A percentile compares a stretch with the other conserved stretches of the same genome.
These are phyloP conservation scores for Takifugu ocellatus DNA, from an alignment of 2,797 vertebrate genomes.

Conservation along the genomic window DNA sequence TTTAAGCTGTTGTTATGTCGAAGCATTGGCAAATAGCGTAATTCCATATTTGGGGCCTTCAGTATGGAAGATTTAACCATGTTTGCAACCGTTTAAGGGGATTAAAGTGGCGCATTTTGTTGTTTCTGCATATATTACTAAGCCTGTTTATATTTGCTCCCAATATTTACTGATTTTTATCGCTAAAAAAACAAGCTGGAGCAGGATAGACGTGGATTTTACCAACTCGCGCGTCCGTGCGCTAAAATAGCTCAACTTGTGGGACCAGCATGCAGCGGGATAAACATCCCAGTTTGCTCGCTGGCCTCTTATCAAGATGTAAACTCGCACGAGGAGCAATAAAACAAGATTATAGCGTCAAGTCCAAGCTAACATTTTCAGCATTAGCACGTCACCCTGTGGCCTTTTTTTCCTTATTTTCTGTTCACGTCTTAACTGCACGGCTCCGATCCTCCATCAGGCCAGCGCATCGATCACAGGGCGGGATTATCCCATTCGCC, in stretches of 20 bases:
- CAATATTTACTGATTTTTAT: no score
- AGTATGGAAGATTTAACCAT: no score
- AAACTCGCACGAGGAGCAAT: no score
- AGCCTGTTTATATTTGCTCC: no score
- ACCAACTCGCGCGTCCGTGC: slow-evolving; percentile 3
- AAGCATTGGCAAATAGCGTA: no score
- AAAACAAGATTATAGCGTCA: no score
- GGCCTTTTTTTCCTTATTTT: slow-evolving; percentile 24
- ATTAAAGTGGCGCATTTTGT: no score
- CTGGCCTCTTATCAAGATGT: slow-evolving; percentile 13
- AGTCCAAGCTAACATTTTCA: not conserved
- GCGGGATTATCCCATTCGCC: slow-evolving; percentile 76
- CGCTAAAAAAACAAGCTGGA: no score
- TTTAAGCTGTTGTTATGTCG: no score
- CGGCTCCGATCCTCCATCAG: slow-evolving; percentile 63
- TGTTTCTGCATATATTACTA: no score
- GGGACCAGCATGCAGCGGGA: not conserved
- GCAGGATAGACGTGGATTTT: not conserved
- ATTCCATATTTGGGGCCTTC: no score
- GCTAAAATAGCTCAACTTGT: slow-evolving; percentile 8
- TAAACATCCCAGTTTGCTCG: not conserved
- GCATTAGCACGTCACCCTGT: not conserved
- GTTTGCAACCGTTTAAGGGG: no score
- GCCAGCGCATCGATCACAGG: slow-evolving; percentile 61
- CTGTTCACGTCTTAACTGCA: slow-evolving; percentile 18